Percentiles rank a stretch among this genome's conserved stretches.
phyloP scores from a whole-genome alignment of 2,797 vertebrate genomes.

The Crax fasciolata region DNA sequence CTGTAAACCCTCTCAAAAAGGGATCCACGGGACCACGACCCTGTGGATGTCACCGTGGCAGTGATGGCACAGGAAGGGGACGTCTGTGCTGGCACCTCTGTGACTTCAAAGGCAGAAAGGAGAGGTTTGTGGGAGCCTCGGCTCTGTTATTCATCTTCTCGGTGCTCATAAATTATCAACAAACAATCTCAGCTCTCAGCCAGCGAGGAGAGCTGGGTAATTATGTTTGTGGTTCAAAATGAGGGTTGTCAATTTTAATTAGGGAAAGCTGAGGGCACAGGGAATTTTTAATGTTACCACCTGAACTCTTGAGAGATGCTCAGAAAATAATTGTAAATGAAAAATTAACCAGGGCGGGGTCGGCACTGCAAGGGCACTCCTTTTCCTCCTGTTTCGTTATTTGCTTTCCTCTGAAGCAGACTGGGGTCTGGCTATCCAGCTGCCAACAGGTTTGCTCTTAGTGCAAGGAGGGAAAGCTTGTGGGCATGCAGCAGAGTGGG shows the following conservation, averaged over 20 bases:
- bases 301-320: not conserved
- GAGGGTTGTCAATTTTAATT: slow-evolving; percentile 79
- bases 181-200: slow-evolving; percentile 68
- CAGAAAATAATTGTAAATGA: slow-evolving; percentile 47
- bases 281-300: slow-evolving; percentile 72
- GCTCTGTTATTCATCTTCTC: slow-evolving; percentile 71
- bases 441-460: not conserved
- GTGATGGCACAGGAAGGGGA: not conserved
- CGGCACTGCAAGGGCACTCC: not conserved
- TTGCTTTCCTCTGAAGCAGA: not conserved
- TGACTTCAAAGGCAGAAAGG: slow-evolving; percentile 75
- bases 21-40: fast-evolving
- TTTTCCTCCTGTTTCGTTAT: not conserved
- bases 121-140: slow-evolving; percentile 39
- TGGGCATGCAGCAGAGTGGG: fast-evolving
- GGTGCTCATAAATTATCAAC: slow-evolving; percentile 80
- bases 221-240: slow-evolving; percentile 80
- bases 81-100: fast-evolving
- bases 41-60: not conserved
- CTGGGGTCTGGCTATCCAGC: not conserved
- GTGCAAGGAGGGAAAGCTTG: not conserved
- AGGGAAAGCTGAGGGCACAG: slow-evolving; percentile 68
- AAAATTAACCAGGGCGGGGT: slow-evolving; percentile 27
- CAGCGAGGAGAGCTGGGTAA: slow-evolving; percentile 53
- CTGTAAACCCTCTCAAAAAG: not conserved